phyloP scores from a whole-genome alignment of 2,113 vertebrate species.

The Limnothrissa miodon region DNA sequence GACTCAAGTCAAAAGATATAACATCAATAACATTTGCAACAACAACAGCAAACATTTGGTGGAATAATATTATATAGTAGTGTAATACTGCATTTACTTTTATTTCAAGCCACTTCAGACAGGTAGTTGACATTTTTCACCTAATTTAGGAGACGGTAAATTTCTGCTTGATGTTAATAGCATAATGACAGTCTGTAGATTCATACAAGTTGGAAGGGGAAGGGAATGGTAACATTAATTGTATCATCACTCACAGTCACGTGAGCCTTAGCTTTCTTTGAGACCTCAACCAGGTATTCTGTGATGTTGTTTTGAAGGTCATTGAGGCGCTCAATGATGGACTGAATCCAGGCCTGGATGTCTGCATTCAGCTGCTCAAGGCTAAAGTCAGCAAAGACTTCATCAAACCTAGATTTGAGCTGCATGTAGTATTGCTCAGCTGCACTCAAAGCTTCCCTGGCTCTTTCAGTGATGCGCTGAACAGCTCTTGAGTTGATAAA shows the following conservation, averaged over 20 bases:
- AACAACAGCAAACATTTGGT: constrained; percentile 26
- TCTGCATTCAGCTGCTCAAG: constrained; percentile 56
- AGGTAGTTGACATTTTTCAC: neutral
- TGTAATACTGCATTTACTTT: neutral
- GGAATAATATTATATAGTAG: neutral
- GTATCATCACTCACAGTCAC: constrained; percentile 73
- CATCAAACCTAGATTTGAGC: constrained; percentile 66
- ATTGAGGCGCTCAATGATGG: constrained; percentile 57
- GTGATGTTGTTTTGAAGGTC: constrained; percentile 68
- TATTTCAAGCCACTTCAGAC: neutral
- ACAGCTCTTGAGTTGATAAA: constrained; percentile 50
- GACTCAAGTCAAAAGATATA: constrained; percentile 30
- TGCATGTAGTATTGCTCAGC: constrained; percentile 63
- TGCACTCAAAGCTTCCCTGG: constrained; percentile 54
- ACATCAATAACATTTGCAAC: neutral
- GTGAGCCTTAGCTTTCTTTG: constrained; percentile 62
- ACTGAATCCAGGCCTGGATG: constrained; percentile 57
- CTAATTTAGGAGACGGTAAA: neutral
- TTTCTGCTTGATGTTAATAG: neutral
- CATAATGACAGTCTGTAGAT: constrained; percentile 56
- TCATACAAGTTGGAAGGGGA: constrained; percentile 63
- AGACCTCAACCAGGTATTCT: constrained; percentile 63
- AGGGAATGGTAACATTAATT: constrained; percentile 77
- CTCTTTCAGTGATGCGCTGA: constrained; percentile 53
- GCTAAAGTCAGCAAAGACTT: constrained; percentile 60